A percentile compares a stretch with the other conserved stretches of the same genome.
phyloP scores from a whole-genome alignment of 1,140 invertebrate genomes.

The Aphelinus atriplicis region DNA sequence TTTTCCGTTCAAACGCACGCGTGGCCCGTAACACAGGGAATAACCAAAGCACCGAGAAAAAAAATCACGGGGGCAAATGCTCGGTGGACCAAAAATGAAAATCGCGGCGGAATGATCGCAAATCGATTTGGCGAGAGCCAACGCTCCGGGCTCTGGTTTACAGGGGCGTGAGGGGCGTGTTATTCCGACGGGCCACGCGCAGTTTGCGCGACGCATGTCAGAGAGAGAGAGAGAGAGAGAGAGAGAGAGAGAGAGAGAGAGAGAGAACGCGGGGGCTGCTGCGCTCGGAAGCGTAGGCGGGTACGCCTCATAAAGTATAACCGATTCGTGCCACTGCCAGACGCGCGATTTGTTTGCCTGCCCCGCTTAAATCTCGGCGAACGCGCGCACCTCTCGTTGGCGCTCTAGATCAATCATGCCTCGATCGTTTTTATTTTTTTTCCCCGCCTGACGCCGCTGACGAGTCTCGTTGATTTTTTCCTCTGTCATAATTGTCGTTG shows the following conservation, averaged over 20 bases:
- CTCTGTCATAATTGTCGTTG: too few relatives aligned
- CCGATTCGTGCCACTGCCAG: slow-evolving; percentile 30
- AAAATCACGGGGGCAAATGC: not conserved
- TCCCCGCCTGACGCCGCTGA: too few relatives aligned
- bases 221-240: slow-evolving; percentile 28
- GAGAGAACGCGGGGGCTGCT: slow-evolving; percentile 31
- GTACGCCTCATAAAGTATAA: slow-evolving; percentile 10
- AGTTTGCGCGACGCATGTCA: slow-evolving; percentile 21
- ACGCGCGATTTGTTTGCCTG: not conserved
- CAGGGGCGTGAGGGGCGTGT: not conserved
- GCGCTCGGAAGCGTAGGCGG: not conserved
- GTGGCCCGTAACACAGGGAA: not conserved
- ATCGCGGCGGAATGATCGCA: not conserved
- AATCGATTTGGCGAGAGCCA: not conserved
- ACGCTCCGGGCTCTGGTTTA: not conserved
- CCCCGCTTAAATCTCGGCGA: too few relatives aligned
- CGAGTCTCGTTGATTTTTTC: too few relatives aligned
- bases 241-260: slow-evolving; percentile 7
- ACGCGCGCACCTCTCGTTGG: too few relatives aligned
- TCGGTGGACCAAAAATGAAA: slow-evolving; percentile 14
- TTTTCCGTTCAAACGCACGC: slow-evolving; percentile 1
- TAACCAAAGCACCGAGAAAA: too few relatives aligned
- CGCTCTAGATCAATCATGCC: too few relatives aligned
- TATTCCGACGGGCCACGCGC: not conserved
- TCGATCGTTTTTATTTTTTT: too few relatives aligned